Evolutionary conservation across 1,140 invertebrate genomes (phyloP).

Genomic region (Augochlora pura): DNA sequence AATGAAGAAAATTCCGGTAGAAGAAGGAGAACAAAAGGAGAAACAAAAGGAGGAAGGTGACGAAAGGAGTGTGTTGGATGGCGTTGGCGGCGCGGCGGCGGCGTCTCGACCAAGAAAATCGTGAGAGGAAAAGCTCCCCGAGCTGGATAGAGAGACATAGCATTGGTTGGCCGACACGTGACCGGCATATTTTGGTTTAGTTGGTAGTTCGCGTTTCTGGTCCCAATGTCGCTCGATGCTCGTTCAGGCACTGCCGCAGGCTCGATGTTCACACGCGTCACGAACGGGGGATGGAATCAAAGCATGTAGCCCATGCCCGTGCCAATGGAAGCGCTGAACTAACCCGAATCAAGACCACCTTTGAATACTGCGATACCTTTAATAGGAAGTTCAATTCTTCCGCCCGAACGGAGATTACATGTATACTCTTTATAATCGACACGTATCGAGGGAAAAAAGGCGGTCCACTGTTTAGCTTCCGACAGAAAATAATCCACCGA

Average conservation of each 20-base stretch:
- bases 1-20: slow-evolving; percentile 15
- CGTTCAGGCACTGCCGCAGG: slow-evolving; percentile 11
- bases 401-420: slow-evolving; percentile 1
- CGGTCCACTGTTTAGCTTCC: too few relatives aligned
- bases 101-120: slow-evolving; percentile 27
- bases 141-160: slow-evolving; percentile 40
- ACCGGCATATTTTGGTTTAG: slow-evolving; percentile 50
- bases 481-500: too few relatives aligned
- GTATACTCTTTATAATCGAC: slow-evolving; percentile 3
- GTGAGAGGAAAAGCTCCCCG: slow-evolving; percentile 33
- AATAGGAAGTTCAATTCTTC: slow-evolving; percentile 37
- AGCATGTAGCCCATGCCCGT: slow-evolving; percentile 31
- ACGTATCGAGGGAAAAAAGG: background rate
- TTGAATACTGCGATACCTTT: background rate
- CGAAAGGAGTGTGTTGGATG: background rate
- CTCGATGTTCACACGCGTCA: slow-evolving; percentile 21
- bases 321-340: slow-evolving; percentile 26
- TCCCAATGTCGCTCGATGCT: slow-evolving; percentile 17
- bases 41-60: background rate
- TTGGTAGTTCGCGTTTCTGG: slow-evolving; percentile 37
- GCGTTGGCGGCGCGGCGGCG: background rate
- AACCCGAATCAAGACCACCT: slow-evolving; percentile 27
- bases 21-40: background rate
- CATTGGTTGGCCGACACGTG: slow-evolving; percentile 54
- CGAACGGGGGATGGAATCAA: slow-evolving; percentile 46